These are phyloP conservation scores for Scaptomyza pallida DNA, from an alignment of 1,140 invertebrate genomes.

Conservation along the genomic window DNA sequence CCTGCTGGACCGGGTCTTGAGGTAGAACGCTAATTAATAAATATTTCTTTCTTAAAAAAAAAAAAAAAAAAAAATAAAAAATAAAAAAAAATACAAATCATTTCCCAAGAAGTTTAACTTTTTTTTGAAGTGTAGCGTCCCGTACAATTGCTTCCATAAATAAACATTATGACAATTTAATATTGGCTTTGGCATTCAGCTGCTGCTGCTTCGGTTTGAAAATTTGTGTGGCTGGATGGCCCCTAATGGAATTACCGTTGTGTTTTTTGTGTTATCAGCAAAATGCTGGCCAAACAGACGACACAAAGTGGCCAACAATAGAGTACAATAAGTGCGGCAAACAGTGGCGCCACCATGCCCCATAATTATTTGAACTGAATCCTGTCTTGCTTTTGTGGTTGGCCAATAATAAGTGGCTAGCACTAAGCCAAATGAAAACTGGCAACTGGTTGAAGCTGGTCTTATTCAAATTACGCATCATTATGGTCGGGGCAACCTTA, in stretches of 20 bases:
- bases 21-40: no score
- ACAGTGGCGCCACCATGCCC: no score
- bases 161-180: slow-evolving; percentile 79
- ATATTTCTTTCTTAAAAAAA: no score
- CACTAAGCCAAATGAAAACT: slow-evolving; percentile 79
- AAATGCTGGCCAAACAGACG: slow-evolving; percentile 54
- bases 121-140: background rate
- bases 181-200: slow-evolving; percentile 63
- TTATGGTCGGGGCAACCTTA: slow-evolving; percentile 62
- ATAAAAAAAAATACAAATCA: no score
- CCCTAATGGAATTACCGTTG: slow-evolving; percentile 72
- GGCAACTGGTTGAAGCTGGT: slow-evolving; percentile 40
- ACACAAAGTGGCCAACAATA: slow-evolving; percentile 41
- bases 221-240: slow-evolving; percentile 31
- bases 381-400: slow-evolving; percentile 44
- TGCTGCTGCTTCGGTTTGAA: slow-evolving; percentile 31
- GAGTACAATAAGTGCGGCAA: slow-evolving; percentile 34
- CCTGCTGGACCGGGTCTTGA: no score
- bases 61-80: no score
- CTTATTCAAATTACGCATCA: slow-evolving; percentile 79
- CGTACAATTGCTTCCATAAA: slow-evolving; percentile 56
- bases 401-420: slow-evolving; percentile 60
- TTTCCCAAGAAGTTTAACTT: no score
- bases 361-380: slow-evolving; percentile 60
- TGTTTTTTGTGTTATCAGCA: slow-evolving; percentile 63